Percentiles rank a stretch among this genome's conserved stretches.
Conservation (phyloP, 2,113 vertebrate species). For the Noctilio leporinus region DNA sequence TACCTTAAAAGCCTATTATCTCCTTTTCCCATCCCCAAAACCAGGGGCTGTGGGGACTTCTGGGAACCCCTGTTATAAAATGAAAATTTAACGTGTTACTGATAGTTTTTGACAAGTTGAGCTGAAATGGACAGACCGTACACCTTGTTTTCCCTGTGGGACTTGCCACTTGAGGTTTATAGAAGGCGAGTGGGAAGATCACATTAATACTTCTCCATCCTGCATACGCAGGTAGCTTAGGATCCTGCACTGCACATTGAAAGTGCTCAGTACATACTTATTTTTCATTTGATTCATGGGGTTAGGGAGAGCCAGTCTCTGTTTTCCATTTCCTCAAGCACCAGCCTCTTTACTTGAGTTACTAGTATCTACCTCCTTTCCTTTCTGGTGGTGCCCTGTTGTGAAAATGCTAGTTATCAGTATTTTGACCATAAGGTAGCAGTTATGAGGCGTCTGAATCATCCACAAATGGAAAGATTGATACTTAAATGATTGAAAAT, state of each 20-base stretch:
- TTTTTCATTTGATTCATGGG: neutral
- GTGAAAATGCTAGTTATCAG: neutral
- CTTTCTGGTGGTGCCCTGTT: neutral
- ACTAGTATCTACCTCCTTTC: neutral
- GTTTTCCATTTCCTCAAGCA: neutral
- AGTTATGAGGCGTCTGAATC: neutral
- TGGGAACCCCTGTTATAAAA: no score
- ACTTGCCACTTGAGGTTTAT: neutral
- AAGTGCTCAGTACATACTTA: neutral
- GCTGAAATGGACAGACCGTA: neutral
- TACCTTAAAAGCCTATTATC: no score
- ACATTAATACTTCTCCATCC: neutral
- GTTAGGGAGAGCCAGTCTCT: neutral
- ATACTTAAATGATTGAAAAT: neutral
- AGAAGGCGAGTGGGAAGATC: neutral
- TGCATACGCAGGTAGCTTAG: neutral
- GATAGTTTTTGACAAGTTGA: neutral
- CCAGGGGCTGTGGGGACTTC: no score
- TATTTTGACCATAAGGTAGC: neutral
- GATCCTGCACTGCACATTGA: neutral
- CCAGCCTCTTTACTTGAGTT: neutral
- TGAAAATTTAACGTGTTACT: neutral
- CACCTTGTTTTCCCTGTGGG: neutral
- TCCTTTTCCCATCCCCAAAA: no score
- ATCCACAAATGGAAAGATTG: neutral